Conservation (phyloP, 2,888 invertebrate genomes). For the Sphecodes monilicornis region DNA sequence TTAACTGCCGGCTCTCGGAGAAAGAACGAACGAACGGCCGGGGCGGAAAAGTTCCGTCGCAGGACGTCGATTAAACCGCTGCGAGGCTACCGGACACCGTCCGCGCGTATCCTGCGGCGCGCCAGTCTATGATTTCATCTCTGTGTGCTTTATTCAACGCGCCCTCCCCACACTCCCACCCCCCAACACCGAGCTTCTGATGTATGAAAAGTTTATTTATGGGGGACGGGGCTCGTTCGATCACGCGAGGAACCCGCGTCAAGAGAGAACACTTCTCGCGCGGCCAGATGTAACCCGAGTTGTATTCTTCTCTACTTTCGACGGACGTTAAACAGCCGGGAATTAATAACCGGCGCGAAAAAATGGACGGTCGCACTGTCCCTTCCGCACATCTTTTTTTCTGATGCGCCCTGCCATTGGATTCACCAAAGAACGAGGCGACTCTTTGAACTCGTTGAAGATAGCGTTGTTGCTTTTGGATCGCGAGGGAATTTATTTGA, state of each 20-base stretch:
- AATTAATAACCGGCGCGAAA: slow-evolving; percentile 66
- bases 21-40: background rate
- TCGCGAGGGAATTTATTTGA: too few relatives aligned
- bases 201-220: slow-evolving; percentile 74
- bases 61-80: slow-evolving; percentile 72
- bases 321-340: slow-evolving; percentile 60
- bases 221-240: slow-evolving; percentile 68
- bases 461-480: too few relatives aligned
- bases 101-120: slow-evolving; percentile 64
- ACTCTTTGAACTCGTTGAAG: too few relatives aligned
- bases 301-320: slow-evolving; percentile 56
- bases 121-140: slow-evolving; percentile 71
- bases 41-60: slow-evolving; percentile 64
- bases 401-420: too few relatives aligned
- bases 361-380: slow-evolving; percentile 9
- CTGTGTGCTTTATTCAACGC: slow-evolving; percentile 64
- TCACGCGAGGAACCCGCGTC: slow-evolving; percentile 61
- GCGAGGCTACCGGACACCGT: slow-evolving; percentile 72
- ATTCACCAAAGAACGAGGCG: too few relatives aligned
- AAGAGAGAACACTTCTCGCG: slow-evolving; percentile 52
- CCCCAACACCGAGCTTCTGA: slow-evolving; percentile 42
- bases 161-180: slow-evolving; percentile 39
- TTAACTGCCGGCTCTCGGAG: slow-evolving; percentile 53
- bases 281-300: slow-evolving; percentile 63
- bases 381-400: slow-evolving; percentile 1